Base-by-base conservation (phyloP, 1,140 invertebrate species). In the Chironomus tepperi region DNA sequence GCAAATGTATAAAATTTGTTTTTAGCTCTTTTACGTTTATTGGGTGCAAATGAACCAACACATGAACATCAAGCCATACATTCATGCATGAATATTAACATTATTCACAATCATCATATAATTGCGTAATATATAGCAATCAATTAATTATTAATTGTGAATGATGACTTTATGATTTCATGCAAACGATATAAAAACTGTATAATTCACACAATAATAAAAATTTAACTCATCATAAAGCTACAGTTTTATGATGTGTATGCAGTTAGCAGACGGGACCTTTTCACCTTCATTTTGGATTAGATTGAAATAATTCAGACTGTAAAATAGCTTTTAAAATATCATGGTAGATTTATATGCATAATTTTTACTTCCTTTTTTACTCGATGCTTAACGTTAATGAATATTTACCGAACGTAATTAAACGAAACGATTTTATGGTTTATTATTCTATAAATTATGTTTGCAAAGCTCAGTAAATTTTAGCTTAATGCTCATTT, bases 71-170 rank as follows among this genome's bases (percentile, higher is more conserved):
- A 57, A 57, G 47, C 12, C 47, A 57, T 12, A 57, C 47, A 57
- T 57, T 34, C 24, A 34, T 12, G 47, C 47, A 57, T 57, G 47
- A 15, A 15, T 5, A 57, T 34, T n/a, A 57, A 57, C n/a, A 57
- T 57, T 5, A 57, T 57, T 57, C 12, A 57, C 12, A 57, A 57
- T 57, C n/a, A 57, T 57, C 0, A 57, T 57, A 57, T 57, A 57
- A 57, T 57, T 15, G 47, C 47, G 47, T 57, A 57, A 57, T 57
- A 57, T 34, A 34, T 57, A 57, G 10, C 47, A 57, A 57, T 57
- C 47, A 57, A 57, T 57, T 57, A 57, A 57, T n/a, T 57, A 57
- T 57, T 57, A 57, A 57, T 57, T 57, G 47, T 57, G 47, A 57
- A 57, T 15, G 47, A 57, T 57, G 47, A n/a, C 47, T 57, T 57